Evolutionary conservation across 1,140 invertebrate genomes (phyloP), one percentile per base, ranked within the genome.

Genomic region (Drosophila jambulina): DNA sequence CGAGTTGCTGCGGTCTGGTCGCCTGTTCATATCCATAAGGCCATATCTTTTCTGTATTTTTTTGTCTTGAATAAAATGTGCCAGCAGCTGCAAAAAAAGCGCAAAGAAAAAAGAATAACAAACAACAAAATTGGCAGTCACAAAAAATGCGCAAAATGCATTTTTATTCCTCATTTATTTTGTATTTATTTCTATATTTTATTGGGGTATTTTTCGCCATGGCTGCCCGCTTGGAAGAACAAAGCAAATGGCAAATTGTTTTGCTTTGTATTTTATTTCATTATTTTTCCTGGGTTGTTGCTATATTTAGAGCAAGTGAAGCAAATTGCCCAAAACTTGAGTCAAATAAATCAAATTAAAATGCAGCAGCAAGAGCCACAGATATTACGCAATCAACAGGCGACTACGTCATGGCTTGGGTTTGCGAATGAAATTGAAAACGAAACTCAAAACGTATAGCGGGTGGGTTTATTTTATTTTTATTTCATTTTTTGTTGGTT

Each of bases 321-420:
- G 49, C 42, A 65, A 36, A 67, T 40, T 62, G 40, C 15, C 58
- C 29, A 23, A 43, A 59, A 60, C 32, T 60, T 25, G 67, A 13
- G 27, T 32, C 34, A 53, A 54, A 49, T 46, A 74, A 62, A 79
- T 65, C 54, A 78, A 65, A 56, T 36, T 70, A 61, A 71, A 81
- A 40, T 60, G 58, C 40, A 63, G 23, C 38, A 60, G 27, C 36
- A 59, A 29, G 32, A 56, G 43, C 45, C 46, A 51, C 32, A 70
- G 56, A 82, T 74, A 85, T 84, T 84, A 81, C 82, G 82, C 82
- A 84, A 84, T 84, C 82, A 80, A 80, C 65, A 80, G 81, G 65
- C 76, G 46, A 46, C 71, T 84, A 78, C 63, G 71, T 74, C 82
- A 80, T 63, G 36, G n/a, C n/a, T 6, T 42, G 34, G 36, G 21